Percentiles rank a stretch among this genome's conserved stretches.
Evolutionary conservation across 2,888 invertebrate species (phyloP).

Genomic region (Drosophila fungiperda): DNA sequence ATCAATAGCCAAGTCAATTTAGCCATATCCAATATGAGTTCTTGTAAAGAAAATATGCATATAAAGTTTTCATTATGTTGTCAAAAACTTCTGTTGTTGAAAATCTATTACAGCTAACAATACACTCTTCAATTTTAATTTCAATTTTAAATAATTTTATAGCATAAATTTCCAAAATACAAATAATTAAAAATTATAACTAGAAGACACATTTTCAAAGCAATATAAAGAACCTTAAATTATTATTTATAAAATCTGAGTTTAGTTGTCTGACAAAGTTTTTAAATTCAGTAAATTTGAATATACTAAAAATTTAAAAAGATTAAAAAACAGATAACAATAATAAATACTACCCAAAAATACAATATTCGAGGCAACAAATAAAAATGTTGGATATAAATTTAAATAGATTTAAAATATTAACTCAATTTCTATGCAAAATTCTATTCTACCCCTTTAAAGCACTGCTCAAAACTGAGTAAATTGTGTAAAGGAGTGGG

Average conservation of each 20-base stretch:
- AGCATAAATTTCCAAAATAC: neutral
- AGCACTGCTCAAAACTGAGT: neutral
- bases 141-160: too few species aligned
- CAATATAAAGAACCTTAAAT: neutral
- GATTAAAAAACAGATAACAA: too few species aligned
- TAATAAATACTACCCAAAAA: too few species aligned
- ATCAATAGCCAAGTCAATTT: neutral
- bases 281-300: too few species aligned
- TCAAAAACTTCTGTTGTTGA: neutral
- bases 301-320: neutral
- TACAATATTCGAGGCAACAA: neutral
- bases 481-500: neutral
- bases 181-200: neutral
- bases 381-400: neutral
- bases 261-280: neutral
- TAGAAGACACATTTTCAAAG: neutral
- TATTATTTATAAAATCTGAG: neutral
- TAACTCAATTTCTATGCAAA: too few species aligned
- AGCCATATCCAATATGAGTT: neutral
- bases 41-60: fast-evolving
- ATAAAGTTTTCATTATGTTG: neutral
- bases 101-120: neutral
- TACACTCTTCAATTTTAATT: neutral
- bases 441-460: neutral
- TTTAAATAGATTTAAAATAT: neutral